Evolutionary conservation across 2,797 vertebrate genomes (phyloP), one percentile per base, ranked within the genome.

Genomic region (Falco peregrinus): DNA sequence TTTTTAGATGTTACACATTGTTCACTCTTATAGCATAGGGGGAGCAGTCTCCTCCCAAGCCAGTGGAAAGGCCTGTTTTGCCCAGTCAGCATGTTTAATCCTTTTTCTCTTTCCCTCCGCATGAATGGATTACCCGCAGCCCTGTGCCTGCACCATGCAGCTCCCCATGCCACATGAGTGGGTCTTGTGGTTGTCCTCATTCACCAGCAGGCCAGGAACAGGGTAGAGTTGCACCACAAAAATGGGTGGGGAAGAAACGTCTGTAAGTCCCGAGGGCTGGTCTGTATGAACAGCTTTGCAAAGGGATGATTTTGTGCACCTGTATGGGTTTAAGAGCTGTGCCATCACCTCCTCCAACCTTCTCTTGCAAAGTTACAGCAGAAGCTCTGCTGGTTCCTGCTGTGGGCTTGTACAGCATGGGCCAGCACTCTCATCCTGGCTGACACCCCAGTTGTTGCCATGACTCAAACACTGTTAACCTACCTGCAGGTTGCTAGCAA

Each of bases 141-240:
- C 3, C 25, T 37, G 15, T 5, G 5, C 14, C 33, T 87, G 39
- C 6, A 45, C 43, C 16, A 3, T 51, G 37, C 22, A 60, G 20
- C 17, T 88, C 33, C 50, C 18, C 3, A 1, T 37, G n/a, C 54
- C 0, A 0, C 21, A 31, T 0, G 0, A 68, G 14, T 14, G 37
- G 26, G 26, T 80, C 53, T 76, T 13, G 3, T 56, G 45, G 26
- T 41, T 84, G 39, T 56, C 6, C 26, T 76, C 14, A 1, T 63
- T 79, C 45, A 59, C 17, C n/a, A 56, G 31, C 28, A 84, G 29
- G 25, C 14, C 45, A 45, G 31, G 71, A 89, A 53, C 8, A 53
- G 48, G 20, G 10, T 2, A 63, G 37, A 87, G 10, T 24, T 70
- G 73, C 63, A 67, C 19, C 53, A 25, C 19, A 88, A 16, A 80